These are phyloP conservation scores for Telenomus remus DNA, from an alignment of 1,140 invertebrate genomes.

Conservation along the genomic window DNA sequence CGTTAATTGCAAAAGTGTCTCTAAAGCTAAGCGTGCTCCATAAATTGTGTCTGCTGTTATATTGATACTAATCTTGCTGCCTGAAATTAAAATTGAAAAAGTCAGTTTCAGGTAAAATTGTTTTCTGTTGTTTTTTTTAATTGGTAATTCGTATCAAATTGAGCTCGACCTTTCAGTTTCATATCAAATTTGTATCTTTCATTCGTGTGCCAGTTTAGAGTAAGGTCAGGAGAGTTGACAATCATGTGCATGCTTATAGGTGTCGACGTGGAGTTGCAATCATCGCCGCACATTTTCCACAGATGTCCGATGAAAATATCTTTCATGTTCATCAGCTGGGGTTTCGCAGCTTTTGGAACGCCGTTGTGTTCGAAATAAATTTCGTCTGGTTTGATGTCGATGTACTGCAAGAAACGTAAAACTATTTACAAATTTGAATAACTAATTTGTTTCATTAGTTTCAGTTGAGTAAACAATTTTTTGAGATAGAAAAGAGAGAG, in stretches of 20 bases:
- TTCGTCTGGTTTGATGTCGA: slow-evolving; percentile 47
- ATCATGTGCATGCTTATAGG: slow-evolving; percentile 76
- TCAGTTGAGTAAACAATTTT: neutral
- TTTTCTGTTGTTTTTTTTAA: too few species aligned
- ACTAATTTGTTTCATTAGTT: too few species aligned
- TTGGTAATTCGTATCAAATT: neutral
- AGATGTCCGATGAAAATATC: slow-evolving; percentile 77
- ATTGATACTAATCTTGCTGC: slow-evolving; percentile 74
- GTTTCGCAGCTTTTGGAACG: slow-evolving; percentile 69
- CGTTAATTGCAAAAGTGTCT: slow-evolving; percentile 84
- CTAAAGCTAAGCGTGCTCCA: slow-evolving; percentile 84
- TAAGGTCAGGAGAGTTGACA: slow-evolving; percentile 71
- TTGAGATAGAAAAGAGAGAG: neutral
- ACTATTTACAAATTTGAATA: slow-evolving; percentile 10
- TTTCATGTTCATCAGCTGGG: slow-evolving; percentile 75
- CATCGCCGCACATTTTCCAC: slow-evolving; percentile 75
- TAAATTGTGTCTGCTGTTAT: slow-evolving; percentile 82
- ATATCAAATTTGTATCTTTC: slow-evolving; percentile 80
- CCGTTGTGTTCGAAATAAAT: slow-evolving; percentile 76
- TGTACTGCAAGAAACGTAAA: slow-evolving; percentile 51
- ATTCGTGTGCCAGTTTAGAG: slow-evolving; percentile 79
- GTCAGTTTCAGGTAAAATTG: too few species aligned
- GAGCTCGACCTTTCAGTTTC: slow-evolving; percentile 75
- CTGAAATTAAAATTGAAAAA: slow-evolving; percentile 57
- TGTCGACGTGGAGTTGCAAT: slow-evolving; percentile 75